These are phyloP conservation scores for Danio kyathit DNA, from an alignment of 2,797 vertebrate genomes.

Conservation along the genomic window DNA sequence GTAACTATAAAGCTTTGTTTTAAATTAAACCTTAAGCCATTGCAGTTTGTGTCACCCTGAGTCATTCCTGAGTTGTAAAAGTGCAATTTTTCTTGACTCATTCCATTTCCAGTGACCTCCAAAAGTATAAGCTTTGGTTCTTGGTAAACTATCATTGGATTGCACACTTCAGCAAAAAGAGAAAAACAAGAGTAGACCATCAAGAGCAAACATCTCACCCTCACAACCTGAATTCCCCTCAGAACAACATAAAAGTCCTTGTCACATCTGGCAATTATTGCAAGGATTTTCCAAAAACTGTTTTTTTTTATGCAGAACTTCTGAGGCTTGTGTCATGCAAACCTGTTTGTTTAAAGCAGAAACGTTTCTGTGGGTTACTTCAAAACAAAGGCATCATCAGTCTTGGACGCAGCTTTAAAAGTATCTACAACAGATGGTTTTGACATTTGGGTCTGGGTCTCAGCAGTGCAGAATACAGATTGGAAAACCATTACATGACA, in stretches of 20 bases:
- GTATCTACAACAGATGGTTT: constrained; percentile 34
- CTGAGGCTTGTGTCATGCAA: neutral
- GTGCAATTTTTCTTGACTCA: constrained; percentile 27
- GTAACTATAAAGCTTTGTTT: neutral
- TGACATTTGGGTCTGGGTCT: constrained; percentile 28
- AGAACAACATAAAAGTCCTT: constrained; percentile 25
- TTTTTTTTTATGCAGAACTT: neutral
- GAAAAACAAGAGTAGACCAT: neutral
- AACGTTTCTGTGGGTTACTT: neutral
- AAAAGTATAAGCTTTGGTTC: neutral
- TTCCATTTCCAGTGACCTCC: neutral
- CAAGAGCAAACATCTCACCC: neutral
- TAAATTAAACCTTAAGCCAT: constrained; percentile 22
- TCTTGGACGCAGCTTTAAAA: neutral
- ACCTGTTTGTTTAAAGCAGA: neutral
- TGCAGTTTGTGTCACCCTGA: neutral
- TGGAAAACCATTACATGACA: constrained; percentile 51
- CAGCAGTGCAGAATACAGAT: constrained; percentile 26
- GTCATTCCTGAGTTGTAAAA: constrained; percentile 10
- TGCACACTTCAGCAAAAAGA: neutral
- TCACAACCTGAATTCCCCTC: neutral
- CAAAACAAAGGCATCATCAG: constrained; percentile 40
- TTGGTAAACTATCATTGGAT: constrained; percentile 9
- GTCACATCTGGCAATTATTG: constrained; percentile 18
- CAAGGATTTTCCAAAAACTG: neutral